A percentile compares a stretch with the other conserved stretches of the same genome.
These are phyloP conservation scores for Alloplasta piceator DNA, from an alignment of 2,888 invertebrate genomes.

Conservation along the genomic window DNA sequence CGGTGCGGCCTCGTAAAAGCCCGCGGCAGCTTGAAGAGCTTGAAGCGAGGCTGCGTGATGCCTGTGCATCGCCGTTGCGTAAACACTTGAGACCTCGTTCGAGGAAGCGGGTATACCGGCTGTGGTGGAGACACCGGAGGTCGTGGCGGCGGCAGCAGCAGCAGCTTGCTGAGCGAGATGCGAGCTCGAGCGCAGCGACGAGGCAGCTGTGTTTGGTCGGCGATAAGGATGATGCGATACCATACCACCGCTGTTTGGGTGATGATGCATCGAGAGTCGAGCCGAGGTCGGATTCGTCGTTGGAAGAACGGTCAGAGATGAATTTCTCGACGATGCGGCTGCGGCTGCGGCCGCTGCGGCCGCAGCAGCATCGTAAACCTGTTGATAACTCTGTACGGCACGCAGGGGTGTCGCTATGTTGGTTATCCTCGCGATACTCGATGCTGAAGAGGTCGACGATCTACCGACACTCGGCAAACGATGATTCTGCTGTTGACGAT, in stretches of 20 bases:
- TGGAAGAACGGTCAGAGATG: slow-evolving; percentile 14
- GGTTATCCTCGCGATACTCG: slow-evolving; percentile 44
- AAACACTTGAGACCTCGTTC: slow-evolving; percentile 75
- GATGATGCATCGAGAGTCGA: slow-evolving; percentile 63
- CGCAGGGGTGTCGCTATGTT: slow-evolving; percentile 55
- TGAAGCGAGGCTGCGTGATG: slow-evolving; percentile 78
- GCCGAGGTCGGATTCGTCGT: slow-evolving; percentile 65
- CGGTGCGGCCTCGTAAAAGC: slow-evolving; percentile 79
- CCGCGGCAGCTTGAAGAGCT: slow-evolving; percentile 76
- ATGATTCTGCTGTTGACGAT: slow-evolving; percentile 65
- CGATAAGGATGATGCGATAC: slow-evolving; percentile 68
- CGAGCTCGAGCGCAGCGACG: slow-evolving; percentile 68
- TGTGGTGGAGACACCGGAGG: slow-evolving; percentile 64
- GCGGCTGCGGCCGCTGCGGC: slow-evolving; percentile 67
- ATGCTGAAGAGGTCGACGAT: slow-evolving; percentile 70
- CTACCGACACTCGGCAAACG: slow-evolving; percentile 67
- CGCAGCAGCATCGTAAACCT: slow-evolving; percentile 65
- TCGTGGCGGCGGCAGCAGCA: slow-evolving; percentile 59
- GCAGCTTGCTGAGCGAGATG: slow-evolving; percentile 71
- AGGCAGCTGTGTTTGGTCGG: slow-evolving; percentile 60
- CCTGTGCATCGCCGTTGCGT: slow-evolving; percentile 79
- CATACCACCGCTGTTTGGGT: slow-evolving; percentile 55
- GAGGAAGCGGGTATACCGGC: slow-evolving; percentile 65
- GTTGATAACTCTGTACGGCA: slow-evolving; percentile 61
- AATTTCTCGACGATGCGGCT: slow-evolving; percentile 44